phyloP scores from a whole-genome alignment of 2,113 vertebrate genomes.

The Riparia riparia region DNA sequence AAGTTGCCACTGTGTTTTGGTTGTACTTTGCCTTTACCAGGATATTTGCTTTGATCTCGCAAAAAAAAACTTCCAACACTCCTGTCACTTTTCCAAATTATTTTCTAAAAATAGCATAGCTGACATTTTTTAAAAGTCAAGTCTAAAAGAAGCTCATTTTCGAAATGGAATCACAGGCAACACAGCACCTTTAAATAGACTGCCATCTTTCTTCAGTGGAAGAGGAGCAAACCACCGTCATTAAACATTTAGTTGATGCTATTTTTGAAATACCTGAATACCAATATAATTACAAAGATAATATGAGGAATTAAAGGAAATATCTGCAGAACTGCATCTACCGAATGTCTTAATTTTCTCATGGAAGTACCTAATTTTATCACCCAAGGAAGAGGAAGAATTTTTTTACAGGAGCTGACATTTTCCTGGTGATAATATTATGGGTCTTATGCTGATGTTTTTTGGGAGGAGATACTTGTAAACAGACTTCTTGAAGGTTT shows the following conservation, averaged over 20 bases:
- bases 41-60: neutral
- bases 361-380: neutral
- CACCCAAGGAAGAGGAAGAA: neutral
- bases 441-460: neutral
- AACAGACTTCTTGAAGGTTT: slow-evolving; percentile 29
- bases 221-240: neutral
- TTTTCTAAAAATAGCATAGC: neutral
- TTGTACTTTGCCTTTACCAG: neutral
- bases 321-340: neutral
- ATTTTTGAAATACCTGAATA: slow-evolving; percentile 5
- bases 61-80: neutral
- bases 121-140: slow-evolving; percentile 13
- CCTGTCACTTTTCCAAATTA: neutral
- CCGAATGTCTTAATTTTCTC: neutral
- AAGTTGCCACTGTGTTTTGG: neutral
- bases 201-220: neutral
- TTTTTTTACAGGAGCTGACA: neutral
- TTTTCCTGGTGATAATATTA: slow-evolving; percentile 32
- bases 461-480: slow-evolving; percentile 18
- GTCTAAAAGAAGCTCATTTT: slow-evolving; percentile 19
- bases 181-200: neutral
- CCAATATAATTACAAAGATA: neutral
- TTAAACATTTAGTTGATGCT: neutral
- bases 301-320: neutral
- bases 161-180: neutral